phyloP scores from a whole-genome alignment of 2,797 vertebrate species.

The Babyrousa celebensis region DNA sequence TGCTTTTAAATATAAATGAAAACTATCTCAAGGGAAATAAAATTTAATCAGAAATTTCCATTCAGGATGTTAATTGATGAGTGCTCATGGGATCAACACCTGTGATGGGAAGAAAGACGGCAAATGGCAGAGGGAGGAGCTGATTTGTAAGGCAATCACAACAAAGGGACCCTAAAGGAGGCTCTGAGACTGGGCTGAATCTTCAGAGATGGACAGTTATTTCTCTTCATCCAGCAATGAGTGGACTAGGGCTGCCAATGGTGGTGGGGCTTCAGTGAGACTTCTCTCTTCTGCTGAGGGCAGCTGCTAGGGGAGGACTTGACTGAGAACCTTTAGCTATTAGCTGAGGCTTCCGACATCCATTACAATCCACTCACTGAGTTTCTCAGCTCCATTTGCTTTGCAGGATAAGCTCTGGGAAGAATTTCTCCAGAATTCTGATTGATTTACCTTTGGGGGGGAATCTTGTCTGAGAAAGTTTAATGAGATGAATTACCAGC shows the following conservation, averaged over 20 bases:
- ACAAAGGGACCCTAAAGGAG: not conserved
- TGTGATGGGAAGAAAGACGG: not conserved
- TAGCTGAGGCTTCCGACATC: not conserved
- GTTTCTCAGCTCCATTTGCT: not conserved
- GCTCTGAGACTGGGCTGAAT: not conserved
- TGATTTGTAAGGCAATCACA: not conserved
- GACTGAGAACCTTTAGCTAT: not conserved
- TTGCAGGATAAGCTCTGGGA: not conserved
- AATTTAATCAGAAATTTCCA: not conserved
- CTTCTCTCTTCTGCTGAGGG: not conserved
- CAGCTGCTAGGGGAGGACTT: not conserved
- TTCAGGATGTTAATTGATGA: not conserved
- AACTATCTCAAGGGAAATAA: not conserved
- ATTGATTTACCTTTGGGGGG: not conserved
- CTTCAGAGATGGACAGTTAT: not conserved
- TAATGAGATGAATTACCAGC: not conserved
- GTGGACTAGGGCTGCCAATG: not conserved
- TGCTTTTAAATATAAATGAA: not conserved
- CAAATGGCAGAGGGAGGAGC: not conserved
- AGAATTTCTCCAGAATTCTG: not conserved
- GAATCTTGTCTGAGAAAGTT: not conserved
- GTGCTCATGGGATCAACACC: not conserved
- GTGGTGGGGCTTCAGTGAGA: not conserved
- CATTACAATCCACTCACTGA: not conserved
- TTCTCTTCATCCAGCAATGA: not conserved